phyloP scores from a whole-genome alignment of 37 sponge, comb jelly and placozoan genomes.

The Geodia barretti region DNA sequence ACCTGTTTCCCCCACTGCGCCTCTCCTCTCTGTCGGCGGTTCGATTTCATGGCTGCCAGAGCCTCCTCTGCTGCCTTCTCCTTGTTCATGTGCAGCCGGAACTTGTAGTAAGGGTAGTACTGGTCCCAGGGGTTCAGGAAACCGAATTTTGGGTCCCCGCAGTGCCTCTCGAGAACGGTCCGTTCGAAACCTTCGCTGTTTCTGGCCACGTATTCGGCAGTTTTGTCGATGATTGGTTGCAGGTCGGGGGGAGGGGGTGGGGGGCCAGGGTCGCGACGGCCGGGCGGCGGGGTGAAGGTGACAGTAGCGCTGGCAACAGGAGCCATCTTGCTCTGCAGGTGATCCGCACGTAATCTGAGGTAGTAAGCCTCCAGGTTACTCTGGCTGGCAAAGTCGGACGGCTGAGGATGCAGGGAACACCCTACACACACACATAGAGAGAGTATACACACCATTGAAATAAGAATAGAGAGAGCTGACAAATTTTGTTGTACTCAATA shows the following conservation, averaged over 20 bases:
- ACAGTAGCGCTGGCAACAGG: background rate
- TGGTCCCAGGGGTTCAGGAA: slow-evolving; percentile 83
- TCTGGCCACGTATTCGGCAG: slow-evolving; percentile 89
- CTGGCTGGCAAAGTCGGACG: background rate
- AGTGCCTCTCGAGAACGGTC: slow-evolving; percentile 64
- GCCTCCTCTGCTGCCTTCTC: slow-evolving; percentile 31
- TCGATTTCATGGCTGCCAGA: background rate
- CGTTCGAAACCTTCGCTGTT: slow-evolving; percentile 78
- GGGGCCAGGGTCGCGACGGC: background rate
- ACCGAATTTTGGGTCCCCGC: slow-evolving; percentile 71
- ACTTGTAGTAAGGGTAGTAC: slow-evolving; percentile 75
- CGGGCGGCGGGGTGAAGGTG: too few relatives aligned
- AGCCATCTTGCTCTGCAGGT: slow-evolving; percentile 3
- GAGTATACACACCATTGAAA: too few relatives aligned
- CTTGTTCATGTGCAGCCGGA: slow-evolving; percentile 49
- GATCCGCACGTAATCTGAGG: background rate
- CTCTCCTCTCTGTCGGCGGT: background rate
- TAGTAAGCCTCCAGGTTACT: slow-evolving; percentile 16
- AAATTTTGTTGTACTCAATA: too few relatives aligned
- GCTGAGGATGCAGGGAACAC: background rate
- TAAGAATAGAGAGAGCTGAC: too few relatives aligned
- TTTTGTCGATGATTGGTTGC: slow-evolving; percentile 79
- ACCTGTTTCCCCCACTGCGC: slow-evolving; percentile 1
- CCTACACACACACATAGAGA: background rate
- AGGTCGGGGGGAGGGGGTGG: slow-evolving; percentile 76